These are phyloP conservation scores for Synanthedon vespiformis DNA, from an alignment of 2,888 invertebrate species.

Conservation along the genomic window DNA sequence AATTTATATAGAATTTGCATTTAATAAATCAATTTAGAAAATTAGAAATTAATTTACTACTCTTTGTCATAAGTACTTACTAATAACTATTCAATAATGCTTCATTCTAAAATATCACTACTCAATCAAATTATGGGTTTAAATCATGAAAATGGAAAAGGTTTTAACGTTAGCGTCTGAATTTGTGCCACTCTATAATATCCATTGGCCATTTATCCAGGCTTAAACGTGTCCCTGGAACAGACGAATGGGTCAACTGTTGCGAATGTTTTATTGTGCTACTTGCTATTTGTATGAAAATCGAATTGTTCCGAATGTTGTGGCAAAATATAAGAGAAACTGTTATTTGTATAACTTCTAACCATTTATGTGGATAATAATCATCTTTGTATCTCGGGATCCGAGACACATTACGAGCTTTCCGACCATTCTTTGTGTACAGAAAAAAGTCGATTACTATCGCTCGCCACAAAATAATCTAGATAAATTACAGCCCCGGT, in stretches of 20 bases:
- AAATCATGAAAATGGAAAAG: not conserved
- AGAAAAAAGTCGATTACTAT: conserved; percentile 65
- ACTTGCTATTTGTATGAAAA: conserved; percentile 23
- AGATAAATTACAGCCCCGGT: conserved; percentile 62
- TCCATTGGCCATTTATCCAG: conserved; percentile 33
- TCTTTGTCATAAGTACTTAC: too few species aligned
- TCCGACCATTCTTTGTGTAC: conserved; percentile 25
- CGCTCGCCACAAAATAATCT: conserved; percentile 65
- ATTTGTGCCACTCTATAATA: conserved; percentile 25
- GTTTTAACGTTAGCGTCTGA: not conserved
- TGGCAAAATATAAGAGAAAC: conserved; percentile 23
- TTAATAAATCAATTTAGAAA: too few species aligned
- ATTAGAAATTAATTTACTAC: too few species aligned
- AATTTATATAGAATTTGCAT: too few species aligned
- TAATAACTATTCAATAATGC: too few species aligned
- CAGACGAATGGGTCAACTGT: conserved; percentile 41
- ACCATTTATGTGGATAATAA: conserved; percentile 46
- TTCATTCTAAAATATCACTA: too few species aligned
- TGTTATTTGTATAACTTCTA: conserved; percentile 29
- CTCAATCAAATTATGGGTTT: not conserved
- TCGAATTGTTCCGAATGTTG: conserved; percentile 23
- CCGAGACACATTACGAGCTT: conserved; percentile 41
- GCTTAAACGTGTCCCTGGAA: conserved; percentile 26
- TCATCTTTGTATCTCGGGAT: conserved; percentile 41
- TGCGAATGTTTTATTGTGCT: conserved; percentile 35